phyloP scores from a whole-genome alignment of 2,797 vertebrate genomes.

The Cyclura pinguis region DNA sequence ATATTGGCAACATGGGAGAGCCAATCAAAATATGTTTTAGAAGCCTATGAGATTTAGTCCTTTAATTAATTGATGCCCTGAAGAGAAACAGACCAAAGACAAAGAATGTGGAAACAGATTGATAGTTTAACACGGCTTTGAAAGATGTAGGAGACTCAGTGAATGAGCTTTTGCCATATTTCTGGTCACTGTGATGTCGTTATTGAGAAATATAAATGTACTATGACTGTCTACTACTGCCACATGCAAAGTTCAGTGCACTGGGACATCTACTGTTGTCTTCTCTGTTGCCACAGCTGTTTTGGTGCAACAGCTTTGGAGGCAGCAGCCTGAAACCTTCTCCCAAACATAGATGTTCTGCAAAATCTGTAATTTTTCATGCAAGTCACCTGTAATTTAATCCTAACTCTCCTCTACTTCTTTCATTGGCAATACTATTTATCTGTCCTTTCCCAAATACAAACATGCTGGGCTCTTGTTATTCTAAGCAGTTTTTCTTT shows the following conservation, averaged over 20 bases:
- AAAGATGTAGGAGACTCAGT: not conserved
- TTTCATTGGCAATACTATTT: not conserved
- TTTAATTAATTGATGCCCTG: not conserved
- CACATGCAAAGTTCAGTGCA: too few relatives aligned
- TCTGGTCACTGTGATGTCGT: constrained; percentile 62
- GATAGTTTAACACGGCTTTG: constrained; percentile 39
- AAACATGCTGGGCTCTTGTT: not conserved
- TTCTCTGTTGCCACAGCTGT: not conserved
- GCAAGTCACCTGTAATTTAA: not conserved
- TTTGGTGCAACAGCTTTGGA: not conserved
- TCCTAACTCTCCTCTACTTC: not conserved
- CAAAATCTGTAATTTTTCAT: not conserved
- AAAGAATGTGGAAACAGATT: not conserved
- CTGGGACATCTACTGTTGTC: not conserved
- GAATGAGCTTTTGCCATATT: constrained; percentile 58
- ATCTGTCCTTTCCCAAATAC: too few relatives aligned
- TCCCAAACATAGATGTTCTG: not conserved
- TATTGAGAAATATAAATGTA: constrained; percentile 2
- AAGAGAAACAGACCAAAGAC: not conserved
- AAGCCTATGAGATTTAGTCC: not conserved
- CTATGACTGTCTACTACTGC: not conserved
- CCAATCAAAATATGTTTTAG: not conserved
- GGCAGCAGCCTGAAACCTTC: not conserved
- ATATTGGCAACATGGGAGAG: not conserved
- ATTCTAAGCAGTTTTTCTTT: not conserved